Evolutionary conservation across 2,113 vertebrate species (phyloP).

Genomic region (Grantiella picta): DNA sequence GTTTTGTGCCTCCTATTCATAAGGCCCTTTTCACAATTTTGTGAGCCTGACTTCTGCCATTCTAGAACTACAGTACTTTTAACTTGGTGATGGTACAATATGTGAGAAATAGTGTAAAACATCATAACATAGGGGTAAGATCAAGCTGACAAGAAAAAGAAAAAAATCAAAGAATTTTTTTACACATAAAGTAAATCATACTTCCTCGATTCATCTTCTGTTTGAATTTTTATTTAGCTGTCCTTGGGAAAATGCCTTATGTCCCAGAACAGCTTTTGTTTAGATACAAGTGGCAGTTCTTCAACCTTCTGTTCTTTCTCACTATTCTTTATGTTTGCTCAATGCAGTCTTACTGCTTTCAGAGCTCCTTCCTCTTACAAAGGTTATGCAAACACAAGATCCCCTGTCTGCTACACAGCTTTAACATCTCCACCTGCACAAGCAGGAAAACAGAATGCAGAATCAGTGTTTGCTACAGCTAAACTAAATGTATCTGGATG

Average conservation of each 20-base stretch:
- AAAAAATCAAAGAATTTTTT: background rate
- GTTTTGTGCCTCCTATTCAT: background rate
- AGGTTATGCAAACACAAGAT: background rate
- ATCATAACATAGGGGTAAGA: background rate
- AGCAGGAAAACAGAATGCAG: background rate
- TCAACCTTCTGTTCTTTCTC: background rate
- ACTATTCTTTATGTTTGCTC: background rate
- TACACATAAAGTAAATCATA: background rate
- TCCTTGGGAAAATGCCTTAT: background rate
- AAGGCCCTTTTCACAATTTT: background rate
- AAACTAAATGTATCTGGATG: background rate
- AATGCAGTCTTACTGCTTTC: background rate
- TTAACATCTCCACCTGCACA: background rate
- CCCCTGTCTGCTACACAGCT: background rate
- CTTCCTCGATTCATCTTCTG: background rate
- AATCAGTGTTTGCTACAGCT: background rate
- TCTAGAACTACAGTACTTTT: background rate
- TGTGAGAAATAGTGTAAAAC: background rate
- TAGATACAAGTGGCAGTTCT: background rate
- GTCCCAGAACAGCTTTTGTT: background rate
- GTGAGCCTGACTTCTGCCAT: background rate
- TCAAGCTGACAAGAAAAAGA: background rate
- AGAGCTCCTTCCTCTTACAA: background rate
- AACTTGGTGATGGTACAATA: background rate
- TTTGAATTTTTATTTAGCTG: background rate